Conservation (phyloP, 2,888 invertebrate genomes). For the Agriopis marginaria region DNA sequence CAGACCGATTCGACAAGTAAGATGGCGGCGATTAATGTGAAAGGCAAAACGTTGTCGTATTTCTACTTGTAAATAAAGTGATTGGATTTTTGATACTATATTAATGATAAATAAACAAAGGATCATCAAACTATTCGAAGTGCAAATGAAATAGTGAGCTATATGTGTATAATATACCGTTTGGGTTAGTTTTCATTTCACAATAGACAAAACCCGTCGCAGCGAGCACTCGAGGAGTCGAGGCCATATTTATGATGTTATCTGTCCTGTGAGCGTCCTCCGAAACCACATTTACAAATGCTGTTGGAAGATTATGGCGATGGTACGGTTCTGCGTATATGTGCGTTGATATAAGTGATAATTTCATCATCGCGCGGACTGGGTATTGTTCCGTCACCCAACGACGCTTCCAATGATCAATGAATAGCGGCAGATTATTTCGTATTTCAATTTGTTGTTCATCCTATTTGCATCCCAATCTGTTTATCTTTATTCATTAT, state of each 20-base stretch:
- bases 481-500: constrained; percentile 13
- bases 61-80: constrained; percentile 84
- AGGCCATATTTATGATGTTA: constrained; percentile 90
- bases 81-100: constrained; percentile 67
- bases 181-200: constrained; percentile 78
- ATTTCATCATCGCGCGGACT: constrained; percentile 42
- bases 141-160: constrained; percentile 70
- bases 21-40: constrained; percentile 90
- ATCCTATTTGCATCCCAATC: constrained; percentile 27
- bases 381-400: constrained; percentile 59
- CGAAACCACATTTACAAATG: constrained; percentile 78
- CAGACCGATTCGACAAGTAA: constrained; percentile 82
- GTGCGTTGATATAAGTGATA: constrained; percentile 28
- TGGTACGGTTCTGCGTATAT: constrained; percentile 72
- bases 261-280: constrained; percentile 85
- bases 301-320: constrained; percentile 74
- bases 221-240: constrained; percentile 81
- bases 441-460: constrained; percentile 44
- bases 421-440: constrained; percentile 78
- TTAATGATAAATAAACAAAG: constrained; percentile 57
- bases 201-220: constrained; percentile 85
- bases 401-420: constrained; percentile 79
- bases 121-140: constrained; percentile 59
- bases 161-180: constrained; percentile 61
- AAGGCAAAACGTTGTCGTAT: constrained; percentile 87